Conservation (phyloP, 2,888 invertebrate species). For the Capitulum mitella region DNA sequence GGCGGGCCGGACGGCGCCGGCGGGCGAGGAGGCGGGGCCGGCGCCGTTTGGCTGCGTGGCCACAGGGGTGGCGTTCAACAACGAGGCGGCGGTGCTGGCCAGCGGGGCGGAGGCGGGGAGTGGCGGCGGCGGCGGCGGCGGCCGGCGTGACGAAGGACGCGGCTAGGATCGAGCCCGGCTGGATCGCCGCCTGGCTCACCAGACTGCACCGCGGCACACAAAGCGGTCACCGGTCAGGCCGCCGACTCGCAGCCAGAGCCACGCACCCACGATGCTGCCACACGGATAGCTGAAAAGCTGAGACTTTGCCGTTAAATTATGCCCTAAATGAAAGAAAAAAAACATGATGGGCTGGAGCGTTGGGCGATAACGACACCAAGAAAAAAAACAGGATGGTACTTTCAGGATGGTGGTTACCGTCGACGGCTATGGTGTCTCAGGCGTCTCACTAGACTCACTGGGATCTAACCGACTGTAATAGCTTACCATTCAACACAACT, state of each 20-base stretch:
- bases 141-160: constrained; percentile 51
- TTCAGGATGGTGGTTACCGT: too few relatives aligned
- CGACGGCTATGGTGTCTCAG: background rate
- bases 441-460: background rate
- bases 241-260: too few relatives aligned
- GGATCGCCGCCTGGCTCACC: constrained; percentile 52
- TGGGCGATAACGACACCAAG: background rate
- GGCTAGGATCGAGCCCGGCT: constrained; percentile 57
- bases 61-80: too few relatives aligned
- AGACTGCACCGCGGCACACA: too few relatives aligned
- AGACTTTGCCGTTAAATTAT: background rate
- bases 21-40: background rate
- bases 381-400: background rate
- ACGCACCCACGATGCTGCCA: constrained; percentile 40
- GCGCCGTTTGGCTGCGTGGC: background rate
- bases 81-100: too few relatives aligned
- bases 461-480: background rate
- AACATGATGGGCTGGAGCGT: background rate
- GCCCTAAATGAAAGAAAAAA: background rate
- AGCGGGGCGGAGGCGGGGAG: too few relatives aligned
- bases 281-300: background rate
- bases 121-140: background rate
- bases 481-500: background rate
- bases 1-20: constrained; percentile 4
- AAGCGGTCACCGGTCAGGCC: too few relatives aligned